These are phyloP conservation scores for Harpalus rufipes DNA, from an alignment of 2,888 invertebrate genomes.

Conservation along the genomic window DNA sequence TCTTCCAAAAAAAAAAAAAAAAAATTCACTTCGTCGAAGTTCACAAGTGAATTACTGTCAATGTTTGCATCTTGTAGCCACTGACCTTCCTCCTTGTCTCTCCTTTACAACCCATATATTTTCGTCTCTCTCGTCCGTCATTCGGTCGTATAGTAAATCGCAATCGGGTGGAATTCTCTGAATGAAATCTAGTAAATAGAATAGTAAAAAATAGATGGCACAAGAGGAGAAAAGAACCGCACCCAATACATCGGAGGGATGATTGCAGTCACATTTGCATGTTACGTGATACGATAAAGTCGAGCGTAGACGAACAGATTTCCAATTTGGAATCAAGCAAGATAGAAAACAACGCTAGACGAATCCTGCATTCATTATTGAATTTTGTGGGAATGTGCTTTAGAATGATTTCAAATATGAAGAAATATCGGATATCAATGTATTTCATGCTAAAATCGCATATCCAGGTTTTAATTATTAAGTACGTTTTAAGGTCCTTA, in stretches of 20 bases:
- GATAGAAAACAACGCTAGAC: not conserved
- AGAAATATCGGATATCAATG: too few species aligned
- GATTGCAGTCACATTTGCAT: conserved; percentile 64
- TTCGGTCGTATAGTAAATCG: conserved; percentile 57
- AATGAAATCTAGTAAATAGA: conserved; percentile 66
- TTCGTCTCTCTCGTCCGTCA: conserved; percentile 30
- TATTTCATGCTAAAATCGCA: too few species aligned
- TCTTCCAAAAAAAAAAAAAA: conserved; percentile 9
- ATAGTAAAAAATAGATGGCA: conserved; percentile 65
- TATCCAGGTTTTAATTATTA: too few species aligned
- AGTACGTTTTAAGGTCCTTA: too few species aligned
- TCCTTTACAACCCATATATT: not conserved
- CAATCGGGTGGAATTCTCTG: conserved; percentile 62
- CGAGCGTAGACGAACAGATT: conserved; percentile 26
- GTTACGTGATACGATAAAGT: conserved; percentile 56
- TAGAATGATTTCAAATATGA: not conserved
- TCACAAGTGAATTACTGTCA: conserved; percentile 42
- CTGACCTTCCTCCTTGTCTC: conserved; percentile 13
- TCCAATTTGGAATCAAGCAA: conserved; percentile 1
- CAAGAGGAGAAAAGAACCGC: conserved; percentile 35
- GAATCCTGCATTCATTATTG: not conserved
- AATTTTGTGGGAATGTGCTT: not conserved
- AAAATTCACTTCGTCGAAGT: not conserved
- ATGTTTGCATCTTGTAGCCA: conserved; percentile 48
- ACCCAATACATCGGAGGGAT: conserved; percentile 52